These are phyloP conservation scores for Corbicula japonica DNA, from an alignment of 2,888 invertebrate species.

Conservation along the genomic window DNA sequence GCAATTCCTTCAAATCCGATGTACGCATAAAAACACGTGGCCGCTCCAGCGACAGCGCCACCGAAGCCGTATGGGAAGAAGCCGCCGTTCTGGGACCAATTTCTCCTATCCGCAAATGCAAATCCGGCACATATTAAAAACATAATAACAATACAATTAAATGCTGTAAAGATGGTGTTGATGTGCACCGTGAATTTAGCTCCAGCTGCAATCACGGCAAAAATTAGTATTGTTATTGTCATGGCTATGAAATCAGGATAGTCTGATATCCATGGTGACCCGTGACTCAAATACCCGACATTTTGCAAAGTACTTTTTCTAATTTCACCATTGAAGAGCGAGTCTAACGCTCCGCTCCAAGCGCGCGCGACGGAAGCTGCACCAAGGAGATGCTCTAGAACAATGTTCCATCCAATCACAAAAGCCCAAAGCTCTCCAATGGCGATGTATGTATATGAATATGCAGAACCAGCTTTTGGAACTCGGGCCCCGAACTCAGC, in stretches of 20 bases:
- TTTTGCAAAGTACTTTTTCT: slow-evolving; percentile 84
- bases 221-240: slow-evolving; percentile 87
- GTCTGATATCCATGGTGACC: slow-evolving; percentile 77
- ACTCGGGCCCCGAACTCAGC: slow-evolving; percentile 85
- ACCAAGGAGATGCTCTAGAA: slow-evolving; percentile 88
- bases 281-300: slow-evolving; percentile 77
- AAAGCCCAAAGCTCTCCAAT: slow-evolving; percentile 97
- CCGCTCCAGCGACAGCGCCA: slow-evolving; percentile 86
- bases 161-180: slow-evolving; percentile 85
- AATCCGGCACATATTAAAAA: slow-evolving; percentile 90
- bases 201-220: slow-evolving; percentile 83
- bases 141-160: slow-evolving; percentile 85
- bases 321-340: slow-evolving; percentile 85
- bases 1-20: slow-evolving; percentile 87
- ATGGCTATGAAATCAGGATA: slow-evolving; percentile 87
- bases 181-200: slow-evolving; percentile 86
- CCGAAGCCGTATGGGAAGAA: slow-evolving; percentile 86
- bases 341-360: slow-evolving; percentile 87
- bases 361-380: slow-evolving; percentile 88
- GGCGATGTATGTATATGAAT: slow-evolving; percentile 96
- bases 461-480: slow-evolving; percentile 91
- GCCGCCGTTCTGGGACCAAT: slow-evolving; percentile 91
- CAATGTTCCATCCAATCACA: slow-evolving; percentile 94
- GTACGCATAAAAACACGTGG: slow-evolving; percentile 87
- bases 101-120: slow-evolving; percentile 92